These are phyloP conservation scores for Procapra przewalskii DNA, from an alignment of 2,113 vertebrate species.

Conservation along the genomic window DNA sequence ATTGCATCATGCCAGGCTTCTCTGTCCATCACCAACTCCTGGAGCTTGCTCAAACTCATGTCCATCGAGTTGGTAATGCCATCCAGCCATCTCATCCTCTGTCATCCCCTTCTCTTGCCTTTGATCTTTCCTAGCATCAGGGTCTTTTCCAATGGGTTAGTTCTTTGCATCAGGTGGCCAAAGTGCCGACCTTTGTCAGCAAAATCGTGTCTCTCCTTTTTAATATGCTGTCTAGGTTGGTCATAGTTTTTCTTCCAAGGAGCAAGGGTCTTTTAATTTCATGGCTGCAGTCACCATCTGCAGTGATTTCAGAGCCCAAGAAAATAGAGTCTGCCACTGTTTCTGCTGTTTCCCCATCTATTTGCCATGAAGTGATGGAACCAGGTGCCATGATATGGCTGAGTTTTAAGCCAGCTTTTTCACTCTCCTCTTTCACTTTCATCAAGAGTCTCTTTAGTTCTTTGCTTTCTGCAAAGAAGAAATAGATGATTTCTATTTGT, in stretches of 20 bases:
- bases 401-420: not conserved
- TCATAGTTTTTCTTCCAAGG: not conserved
- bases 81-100: not conserved
- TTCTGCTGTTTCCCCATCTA: not conserved
- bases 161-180: not conserved
- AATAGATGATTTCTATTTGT: not conserved
- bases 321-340: not conserved
- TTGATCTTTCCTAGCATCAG: not conserved
- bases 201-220: not conserved
- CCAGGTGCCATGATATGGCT: not conserved
- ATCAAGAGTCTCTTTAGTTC: not conserved
- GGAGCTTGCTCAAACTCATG: not conserved
- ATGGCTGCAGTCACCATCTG: not conserved
- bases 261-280: not conserved
- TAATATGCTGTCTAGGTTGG: not conserved
- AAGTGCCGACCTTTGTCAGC: not conserved
- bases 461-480: not conserved
- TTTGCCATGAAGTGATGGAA: not conserved
- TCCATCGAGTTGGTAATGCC: not conserved
- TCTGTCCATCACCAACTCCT: not conserved
- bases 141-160: too few species aligned
- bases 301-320: not conserved
- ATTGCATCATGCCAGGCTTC: not conserved
- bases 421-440: not conserved
- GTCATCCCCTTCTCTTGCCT: not conserved